Evolutionary conservation across 2,797 vertebrate genomes (phyloP), one percentile per base, ranked within the genome.

Genomic region (Anabacerthia variegaticeps): DNA sequence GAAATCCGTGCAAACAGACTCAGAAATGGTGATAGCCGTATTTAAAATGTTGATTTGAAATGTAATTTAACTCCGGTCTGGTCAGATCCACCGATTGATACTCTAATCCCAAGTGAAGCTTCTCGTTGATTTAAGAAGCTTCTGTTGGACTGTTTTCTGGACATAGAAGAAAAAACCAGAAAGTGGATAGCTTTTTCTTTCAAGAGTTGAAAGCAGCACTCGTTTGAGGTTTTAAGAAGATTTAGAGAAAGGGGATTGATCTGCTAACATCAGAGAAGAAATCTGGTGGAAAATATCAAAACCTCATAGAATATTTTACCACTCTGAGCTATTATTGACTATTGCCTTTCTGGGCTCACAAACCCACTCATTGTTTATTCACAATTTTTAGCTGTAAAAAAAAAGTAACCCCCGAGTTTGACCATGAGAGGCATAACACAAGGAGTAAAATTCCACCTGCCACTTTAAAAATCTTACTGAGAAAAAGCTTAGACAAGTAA

Each of bases 91-190:
- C 72, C 7, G 44, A 72, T 88, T 96, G 97, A 97, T 96, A 94
- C 61, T 92, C 68, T 97, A 96, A 96, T 97, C 97, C 97, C 96
- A 94, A 96, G 95, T 73, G 94, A 96, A 92, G 81, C 80, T 85
- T 88, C 81, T 87, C 37, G 56, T 76, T 95, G 94, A 88, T 96
- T 97, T 96, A 95, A 96, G 95, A 93, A 95, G 93, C 95, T 95
- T 96, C 94, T 96, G 81, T 95, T 74, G 80, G 78, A 74, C 96
- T 92, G 32, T 82, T 92, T 94, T 96, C 92, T 96, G 92, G 94
- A 88, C 76, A 66, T 2, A 94, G 95, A 95, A 95, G 71, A 56
- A 94, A 97, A 85, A 94, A 79, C 0, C 26, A 92, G 94, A 91
- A 95, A 96, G 79, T 78, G 88, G 77, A 88, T 92, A 94, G 95